Percentiles rank a stretch among this genome's conserved stretches.
phyloP scores from a whole-genome alignment of 2,113 vertebrate genomes.

The Polyodon spathula region DNA sequence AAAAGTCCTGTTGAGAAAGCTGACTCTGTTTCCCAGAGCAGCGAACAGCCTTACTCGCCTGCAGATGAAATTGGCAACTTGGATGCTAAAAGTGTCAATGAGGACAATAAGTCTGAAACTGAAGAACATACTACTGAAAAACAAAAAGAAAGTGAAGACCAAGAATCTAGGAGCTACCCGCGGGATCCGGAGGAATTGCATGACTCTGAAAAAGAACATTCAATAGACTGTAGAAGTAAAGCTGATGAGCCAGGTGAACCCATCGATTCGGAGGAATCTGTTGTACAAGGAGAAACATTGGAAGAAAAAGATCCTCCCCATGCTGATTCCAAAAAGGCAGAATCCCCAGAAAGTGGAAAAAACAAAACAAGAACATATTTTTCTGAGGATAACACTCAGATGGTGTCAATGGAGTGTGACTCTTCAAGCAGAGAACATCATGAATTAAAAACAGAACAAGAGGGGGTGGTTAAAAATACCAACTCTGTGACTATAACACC shows the following conservation, averaged over 20 bases:
- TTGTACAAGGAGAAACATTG: conserved; percentile 14
- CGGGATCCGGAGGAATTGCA: not conserved
- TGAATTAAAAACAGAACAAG: conserved; percentile 43
- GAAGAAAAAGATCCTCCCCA: conserved; percentile 1
- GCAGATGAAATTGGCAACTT: conserved; percentile 18
- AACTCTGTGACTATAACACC: conserved; percentile 11
- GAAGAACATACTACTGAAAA: conserved; percentile 14
- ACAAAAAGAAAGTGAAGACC: conserved; percentile 11
- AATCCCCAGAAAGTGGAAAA: conserved; percentile 21
- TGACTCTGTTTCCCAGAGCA: conserved; percentile 20
- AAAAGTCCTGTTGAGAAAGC: conserved; percentile 13
- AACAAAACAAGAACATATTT: conserved; percentile 28
- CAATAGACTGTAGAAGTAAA: not conserved
- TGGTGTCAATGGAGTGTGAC: conserved; percentile 83
- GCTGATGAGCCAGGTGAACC: not conserved
- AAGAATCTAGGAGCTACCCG: not conserved
- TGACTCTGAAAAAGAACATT: not conserved
- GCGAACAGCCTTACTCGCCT: conserved; percentile 11
- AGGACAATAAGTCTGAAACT: conserved; percentile 5
- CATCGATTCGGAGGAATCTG: not conserved
- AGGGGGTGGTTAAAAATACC: conserved; percentile 10
- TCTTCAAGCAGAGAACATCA: conserved; percentile 69
- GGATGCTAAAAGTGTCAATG: conserved; percentile 17
- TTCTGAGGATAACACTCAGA: conserved; percentile 68
- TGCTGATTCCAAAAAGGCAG: not conserved